Base-by-base conservation (phyloP, 1,140 invertebrate species). In the Neomicropteryx cornuta region DNA sequence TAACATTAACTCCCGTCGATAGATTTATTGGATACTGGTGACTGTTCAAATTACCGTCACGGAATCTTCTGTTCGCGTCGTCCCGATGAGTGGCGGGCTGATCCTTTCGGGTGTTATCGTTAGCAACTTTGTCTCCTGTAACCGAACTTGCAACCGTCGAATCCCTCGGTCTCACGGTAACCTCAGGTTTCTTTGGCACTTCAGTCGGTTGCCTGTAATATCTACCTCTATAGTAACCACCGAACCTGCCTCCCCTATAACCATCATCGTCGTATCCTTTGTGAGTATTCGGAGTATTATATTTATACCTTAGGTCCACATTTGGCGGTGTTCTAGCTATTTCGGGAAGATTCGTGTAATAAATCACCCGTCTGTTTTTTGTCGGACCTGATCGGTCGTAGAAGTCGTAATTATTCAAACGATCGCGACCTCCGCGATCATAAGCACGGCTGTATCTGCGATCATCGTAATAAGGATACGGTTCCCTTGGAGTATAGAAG, bases 281-380 rank as follows among this genome's bases (percentile, higher is more conserved):
- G 36, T 39, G 36, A 36, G 38, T 28, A 27, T 36, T 44, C 17
- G 41, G 33, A 3, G 39, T 35, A 18, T 44, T n/a, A n/a, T n/a
- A n/a, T n/a, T n/a, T n/a, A n/a, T n/a, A n/a, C n/a, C n/a, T 44
- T 33, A 42, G 41, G 24, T 47, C 43, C 3, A 47, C 42, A 22
- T 38, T 47, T 21, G 45, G 45, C 17, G 45, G 45, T 16, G 36
- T 42, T 23, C 45, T 44, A 13, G 42, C 39, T 8, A 47, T 42
- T 23, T 47, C 45, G 4, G 45, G 45, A 21, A 47, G 38, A 28
- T 22, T 47, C 2, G 45, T 42, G 32, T 47, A 47, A 22, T 47
- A 47, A 32, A 47, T 47, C 30, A 47, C 44, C 36, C 45, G 43
- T 38, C 45, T 44, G 3, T 42, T 42, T 37, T 44, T 47, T 47